A percentile compares a stretch with the other conserved stretches of the same genome.
Evolutionary conservation across 1,140 invertebrate species (phyloP).

Genomic region (Archivesica marissinica): DNA sequence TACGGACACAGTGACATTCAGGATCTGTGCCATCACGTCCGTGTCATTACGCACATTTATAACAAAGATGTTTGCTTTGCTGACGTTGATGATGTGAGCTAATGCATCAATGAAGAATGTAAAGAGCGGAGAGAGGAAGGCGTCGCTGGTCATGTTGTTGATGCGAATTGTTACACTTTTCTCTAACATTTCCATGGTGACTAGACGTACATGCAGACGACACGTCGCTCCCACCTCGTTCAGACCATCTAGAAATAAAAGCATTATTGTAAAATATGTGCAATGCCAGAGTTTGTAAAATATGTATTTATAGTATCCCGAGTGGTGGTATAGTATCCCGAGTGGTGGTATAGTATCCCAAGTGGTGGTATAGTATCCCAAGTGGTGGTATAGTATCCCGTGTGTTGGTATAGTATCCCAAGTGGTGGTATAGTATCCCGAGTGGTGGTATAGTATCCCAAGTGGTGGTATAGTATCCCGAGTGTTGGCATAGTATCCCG

Average conservation of each 20-base stretch:
- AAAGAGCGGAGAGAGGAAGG: conserved; percentile 95
- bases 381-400: too few relatives aligned
- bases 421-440: too few relatives aligned
- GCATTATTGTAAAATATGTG: too few relatives aligned
- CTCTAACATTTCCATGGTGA: conserved; percentile 97
- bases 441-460: too few relatives aligned
- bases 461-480: too few relatives aligned
- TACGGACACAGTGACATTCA: conserved; percentile 98
- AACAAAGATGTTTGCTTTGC: conserved; percentile 96
- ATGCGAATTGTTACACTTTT: conserved; percentile 97
- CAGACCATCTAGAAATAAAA: conserved; percentile 95
- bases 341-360: too few relatives aligned
- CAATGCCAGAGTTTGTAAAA: too few relatives aligned
- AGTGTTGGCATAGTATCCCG: too few relatives aligned
- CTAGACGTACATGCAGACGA: conserved; percentile 93
- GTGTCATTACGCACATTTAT: conserved; percentile 94
- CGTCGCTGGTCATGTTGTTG: conserved; percentile 96
- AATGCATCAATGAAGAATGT: conserved; percentile 96
- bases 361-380: too few relatives aligned
- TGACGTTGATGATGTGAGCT: conserved; percentile 95
- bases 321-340: too few relatives aligned
- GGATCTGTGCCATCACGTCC: conserved; percentile 91
- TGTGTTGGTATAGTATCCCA: too few relatives aligned
- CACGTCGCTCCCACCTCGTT: conserved; percentile 93
- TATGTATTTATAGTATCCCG: too few relatives aligned